Base-by-base conservation (phyloP, 2,888 invertebrate genomes). In the Campoletis raptor region DNA sequence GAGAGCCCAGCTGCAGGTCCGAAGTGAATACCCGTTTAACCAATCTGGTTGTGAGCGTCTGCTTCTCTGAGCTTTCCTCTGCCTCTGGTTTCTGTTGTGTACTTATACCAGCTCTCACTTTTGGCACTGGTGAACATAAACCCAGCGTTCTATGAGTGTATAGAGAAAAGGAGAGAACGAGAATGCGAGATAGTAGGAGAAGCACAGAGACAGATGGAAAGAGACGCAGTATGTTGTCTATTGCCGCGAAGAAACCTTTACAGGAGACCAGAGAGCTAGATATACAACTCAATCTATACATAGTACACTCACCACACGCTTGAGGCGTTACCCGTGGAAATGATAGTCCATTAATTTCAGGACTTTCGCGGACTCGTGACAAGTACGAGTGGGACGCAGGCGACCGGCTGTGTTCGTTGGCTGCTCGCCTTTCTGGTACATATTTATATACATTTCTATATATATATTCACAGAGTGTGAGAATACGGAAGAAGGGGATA, bases 271-370 rank as follows among this genome's bases (percentile, higher is more conserved):
- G 76, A 54, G 74, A 73, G 79, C 37, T 82, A 74, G 57, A 48
- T 24, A 81, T 81, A 72, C 64, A n/a, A 64, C 45, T 57, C 54
- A 77, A 52, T 77, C 61, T 73, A 74, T 40, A 30, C 30, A 52
- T 37, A 69, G 74, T 61, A 12, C 74, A 64, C 61, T 73, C 67
- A 77, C 76, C 82, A 61, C 81, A 72, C 37, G 76, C 86, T 76
- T 79, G 81, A 81, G 84, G 86, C 86, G 84, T 81, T 84, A 86
- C 84, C 81, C 86, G 81, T 87, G 84, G 81, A 87, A 87, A 87
- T 87, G 84, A 87, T 87, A 67, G 84, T 85, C 84, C 86, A 87
- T 87, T 87, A 87, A 87, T 87, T 87, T 87, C 74, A 66, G 84
- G 81, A 87, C 86, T 87, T 87, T 76, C 82, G 57, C 70, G 64